Evolutionary conservation across 2,888 invertebrate genomes (phyloP), one percentile per base, ranked within the genome.

Genomic region (Hanleya hanleyi): DNA sequence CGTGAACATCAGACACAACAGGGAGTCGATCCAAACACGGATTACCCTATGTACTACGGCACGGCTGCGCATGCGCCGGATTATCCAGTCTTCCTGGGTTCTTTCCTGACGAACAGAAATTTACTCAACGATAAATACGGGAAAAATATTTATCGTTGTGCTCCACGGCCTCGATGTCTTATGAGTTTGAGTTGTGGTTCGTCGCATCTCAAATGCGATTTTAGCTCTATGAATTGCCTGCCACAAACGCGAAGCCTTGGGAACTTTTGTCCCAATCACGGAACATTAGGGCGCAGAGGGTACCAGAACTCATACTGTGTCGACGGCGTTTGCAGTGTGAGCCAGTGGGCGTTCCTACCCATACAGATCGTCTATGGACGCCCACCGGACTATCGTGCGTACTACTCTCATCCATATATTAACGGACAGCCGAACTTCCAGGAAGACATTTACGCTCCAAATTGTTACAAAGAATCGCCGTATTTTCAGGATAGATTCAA

Each of bases 331-430:
- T 85, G 86, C 51, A 85, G 86, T 69, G 82, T 81, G 4, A 74
- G 77, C 65, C 78, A 81, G 37, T 87, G 86, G 87, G 85, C 79
- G 1, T 86, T 82, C 64, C 72, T 87, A 0, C 87, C 87, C 0
- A 83, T 86, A 0, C 82, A 85, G 71, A 77, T 87, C 15, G 79
- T 86, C n/a, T 82, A 79, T 26, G 82, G 81, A 36, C 71, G 87
- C 50, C 84, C 87, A 0, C 84, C 84, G 0, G 83, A 83, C 7
- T 83, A 76, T 65, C 64, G 37, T 6, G 71, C 67, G 6, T 86
- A 84, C 61, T 41, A 70, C 1, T 82, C 85, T 0, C 86, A 78
- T 67, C 84, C 85, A 0, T 79, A 86, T 7, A 75, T 71, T 6
- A 81, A 84, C 49, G 85, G 85, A 0, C 76, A 76, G 29, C 72